Conservation (phyloP, 2,113 vertebrate species). For the Dolichotis patagonum region DNA sequence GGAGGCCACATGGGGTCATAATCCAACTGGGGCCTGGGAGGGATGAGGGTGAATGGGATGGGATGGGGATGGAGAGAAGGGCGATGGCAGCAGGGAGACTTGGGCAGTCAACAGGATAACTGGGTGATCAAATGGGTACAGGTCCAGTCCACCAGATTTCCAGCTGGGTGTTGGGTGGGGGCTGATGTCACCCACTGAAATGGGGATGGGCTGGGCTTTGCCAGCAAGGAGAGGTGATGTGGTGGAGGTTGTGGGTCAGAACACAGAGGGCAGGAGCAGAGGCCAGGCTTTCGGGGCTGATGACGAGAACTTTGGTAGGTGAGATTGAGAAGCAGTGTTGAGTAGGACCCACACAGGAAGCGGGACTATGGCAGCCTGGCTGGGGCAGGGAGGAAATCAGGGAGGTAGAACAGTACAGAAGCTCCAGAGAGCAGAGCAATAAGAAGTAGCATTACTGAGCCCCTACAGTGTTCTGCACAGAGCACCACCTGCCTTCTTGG, state of each 20-base stretch:
- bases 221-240: not conserved
- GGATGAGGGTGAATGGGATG: not conserved
- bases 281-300: not conserved
- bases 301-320: not conserved
- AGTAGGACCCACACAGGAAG: not conserved
- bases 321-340: not conserved
- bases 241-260: not conserved
- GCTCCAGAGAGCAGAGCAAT: not conserved
- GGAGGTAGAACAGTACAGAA: not conserved
- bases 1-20: not conserved
- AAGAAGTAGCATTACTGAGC: not conserved
- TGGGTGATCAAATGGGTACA: not conserved
- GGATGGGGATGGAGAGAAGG: not conserved
- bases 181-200: no score
- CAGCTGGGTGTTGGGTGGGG: not conserved
- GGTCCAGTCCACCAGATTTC: not conserved
- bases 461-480: not conserved
- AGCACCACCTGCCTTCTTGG: not conserved
- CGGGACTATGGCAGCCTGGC: not conserved
- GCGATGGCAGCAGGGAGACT: not conserved
- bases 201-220: not conserved
- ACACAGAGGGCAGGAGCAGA: not conserved
- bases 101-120: not conserved
- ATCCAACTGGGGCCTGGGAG: not conserved
- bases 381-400: no score